phyloP scores from a whole-genome alignment of 2,113 vertebrate species.

The Antechinus stuartii region DNA sequence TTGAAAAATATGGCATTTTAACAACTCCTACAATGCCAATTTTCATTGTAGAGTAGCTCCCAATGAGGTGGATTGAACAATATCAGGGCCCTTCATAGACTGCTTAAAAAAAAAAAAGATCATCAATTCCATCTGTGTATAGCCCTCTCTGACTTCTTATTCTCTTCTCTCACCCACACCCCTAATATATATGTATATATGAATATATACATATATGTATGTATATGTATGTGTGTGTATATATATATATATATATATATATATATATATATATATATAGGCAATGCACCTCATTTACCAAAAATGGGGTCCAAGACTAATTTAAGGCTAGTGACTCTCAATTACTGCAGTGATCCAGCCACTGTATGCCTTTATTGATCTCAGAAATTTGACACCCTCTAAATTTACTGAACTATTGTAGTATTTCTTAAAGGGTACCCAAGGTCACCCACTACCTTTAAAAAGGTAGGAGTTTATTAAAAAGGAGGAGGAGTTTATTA shows the following conservation, averaged over 20 bases:
- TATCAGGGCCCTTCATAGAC: background rate
- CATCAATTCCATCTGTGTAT: background rate
- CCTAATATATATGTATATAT: background rate
- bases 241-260: background rate
- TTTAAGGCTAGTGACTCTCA: background rate
- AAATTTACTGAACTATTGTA: background rate
- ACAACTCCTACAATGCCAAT: background rate
- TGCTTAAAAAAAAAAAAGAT: slow-evolving; percentile 16
- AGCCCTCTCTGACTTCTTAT: background rate
- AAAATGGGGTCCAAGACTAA: background rate
- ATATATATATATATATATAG: background rate
- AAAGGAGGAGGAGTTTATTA: background rate
- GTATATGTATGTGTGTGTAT: too few relatives aligned
- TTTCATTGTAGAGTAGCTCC: background rate
- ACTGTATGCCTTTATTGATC: background rate
- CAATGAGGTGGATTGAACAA: background rate
- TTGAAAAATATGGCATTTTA: background rate
- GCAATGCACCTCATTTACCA: background rate
- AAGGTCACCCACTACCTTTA: background rate
- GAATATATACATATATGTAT: background rate
- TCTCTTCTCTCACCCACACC: background rate
- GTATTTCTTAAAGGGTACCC: background rate
- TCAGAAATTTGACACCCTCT: background rate
- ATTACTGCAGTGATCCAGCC: background rate
- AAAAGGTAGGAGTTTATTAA: background rate